These are phyloP conservation scores for Actinopyga echinites DNA, from an alignment of 53 echinoderm and acorn worm genomes.

Conservation along the genomic window DNA sequence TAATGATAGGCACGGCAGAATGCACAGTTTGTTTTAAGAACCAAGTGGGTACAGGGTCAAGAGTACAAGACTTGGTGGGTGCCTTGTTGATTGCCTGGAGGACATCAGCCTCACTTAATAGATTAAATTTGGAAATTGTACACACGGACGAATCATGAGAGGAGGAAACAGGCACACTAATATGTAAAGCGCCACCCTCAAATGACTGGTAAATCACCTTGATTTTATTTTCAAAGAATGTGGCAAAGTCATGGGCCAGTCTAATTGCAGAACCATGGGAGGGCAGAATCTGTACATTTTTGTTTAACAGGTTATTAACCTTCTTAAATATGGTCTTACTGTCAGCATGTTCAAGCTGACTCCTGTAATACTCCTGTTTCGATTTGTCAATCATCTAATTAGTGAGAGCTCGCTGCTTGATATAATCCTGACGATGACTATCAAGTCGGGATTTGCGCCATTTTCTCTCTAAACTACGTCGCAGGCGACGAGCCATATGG, in stretches of 20 bases:
- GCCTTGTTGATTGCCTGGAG: too few relatives aligned
- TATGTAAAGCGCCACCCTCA: background rate
- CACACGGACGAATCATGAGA: background rate
- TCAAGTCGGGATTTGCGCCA: background rate
- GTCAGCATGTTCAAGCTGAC: background rate
- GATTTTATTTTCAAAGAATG: background rate
- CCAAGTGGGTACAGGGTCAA: too few relatives aligned
- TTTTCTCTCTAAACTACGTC: background rate
- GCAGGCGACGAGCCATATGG: background rate
- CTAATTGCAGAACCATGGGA: background rate
- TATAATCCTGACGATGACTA: background rate
- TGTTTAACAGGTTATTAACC: background rate
- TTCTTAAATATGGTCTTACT: slow-evolving; percentile 23
- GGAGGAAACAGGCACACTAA: background rate
- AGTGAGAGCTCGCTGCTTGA: background rate
- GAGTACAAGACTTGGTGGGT: too few relatives aligned
- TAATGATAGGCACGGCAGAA: too few relatives aligned
- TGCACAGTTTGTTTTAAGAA: too few relatives aligned
- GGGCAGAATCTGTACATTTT: background rate
- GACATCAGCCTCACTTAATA: background rate
- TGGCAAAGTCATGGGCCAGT: slow-evolving; percentile 10
- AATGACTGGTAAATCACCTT: background rate
- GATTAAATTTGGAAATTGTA: background rate
- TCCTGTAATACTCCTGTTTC: slow-evolving; percentile 8
- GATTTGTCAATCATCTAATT: slow-evolving; percentile 5